Base-by-base conservation (phyloP, 35 echinoderm and acorn worm species). In the Heliocidaris erythrogramma region DNA sequence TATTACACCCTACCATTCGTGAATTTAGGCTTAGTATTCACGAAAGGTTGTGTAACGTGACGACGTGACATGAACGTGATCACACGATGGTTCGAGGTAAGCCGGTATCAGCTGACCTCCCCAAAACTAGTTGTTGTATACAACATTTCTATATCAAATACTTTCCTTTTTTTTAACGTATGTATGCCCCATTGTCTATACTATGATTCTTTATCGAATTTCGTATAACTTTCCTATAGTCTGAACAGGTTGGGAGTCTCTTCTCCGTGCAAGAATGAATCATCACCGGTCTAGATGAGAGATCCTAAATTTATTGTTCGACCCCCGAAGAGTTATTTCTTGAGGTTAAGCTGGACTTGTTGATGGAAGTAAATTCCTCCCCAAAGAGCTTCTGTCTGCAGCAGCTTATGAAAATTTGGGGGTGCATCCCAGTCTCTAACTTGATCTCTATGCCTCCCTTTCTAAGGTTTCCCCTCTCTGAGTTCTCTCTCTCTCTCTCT, bases 321-420 rank as follows among this genome's bases (percentile, higher is more conserved):
- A 48, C 86, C 86, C 86, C 86, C 30, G 30, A 88, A 88, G 86
- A 88, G 86, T 32, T 88, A 42, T 88, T 88, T 88, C 47, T 88
- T 88, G 86, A 88, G 86, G 30, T 88, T 42, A 88, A 88, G 86
- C 86, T 48, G 47, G 86, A 88, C 86, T 88, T 88, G 86, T 88
- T 88, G 86, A 88, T 88, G 86, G 86, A 88, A 88, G 86, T 32
- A 48, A 88, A 88, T 88, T 88, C 86, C 86, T 88, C 86, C 86
- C 47, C 86, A 88, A 88, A 32, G 86, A 35, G 30, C 30, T 32
- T 35, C 86, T 88, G 31, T 88, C 86, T 69, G 60, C 60, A 69
- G 60, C 60, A 69, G 60, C 60, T 69, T 69, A 69, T 69, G 60
- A 69, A 69, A 69, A 69, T 69, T 16, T 69, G 17, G 60, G 60